A percentile compares a stretch with the other conserved stretches of the same genome.
These are phyloP conservation scores for Castor canadensis DNA, from an alignment of 2,113 vertebrate genomes.

Conservation along the genomic window DNA sequence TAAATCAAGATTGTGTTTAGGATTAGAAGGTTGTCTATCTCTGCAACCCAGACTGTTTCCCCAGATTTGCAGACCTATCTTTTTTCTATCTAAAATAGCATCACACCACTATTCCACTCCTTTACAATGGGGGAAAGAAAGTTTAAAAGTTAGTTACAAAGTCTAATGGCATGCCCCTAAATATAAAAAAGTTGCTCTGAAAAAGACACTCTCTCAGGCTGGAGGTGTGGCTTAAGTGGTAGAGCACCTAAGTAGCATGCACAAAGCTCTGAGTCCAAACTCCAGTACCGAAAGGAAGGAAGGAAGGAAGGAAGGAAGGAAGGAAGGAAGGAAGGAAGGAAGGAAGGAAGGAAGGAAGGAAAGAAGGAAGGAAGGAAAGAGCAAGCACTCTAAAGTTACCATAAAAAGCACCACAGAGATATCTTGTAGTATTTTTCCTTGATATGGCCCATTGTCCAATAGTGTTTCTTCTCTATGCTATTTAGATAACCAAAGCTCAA, in stretches of 20 bases:
- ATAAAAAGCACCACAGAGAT: background rate
- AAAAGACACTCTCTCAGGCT: too few species aligned
- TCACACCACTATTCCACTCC: accelerated
- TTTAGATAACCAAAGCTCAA: conserved; percentile 5
- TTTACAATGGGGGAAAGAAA: background rate
- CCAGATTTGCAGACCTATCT: background rate
- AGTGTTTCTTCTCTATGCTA: background rate
- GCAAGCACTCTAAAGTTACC: background rate
- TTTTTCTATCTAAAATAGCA: background rate
- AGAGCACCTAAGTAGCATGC: too few species aligned
- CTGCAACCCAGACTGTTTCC: background rate
- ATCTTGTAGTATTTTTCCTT: background rate
- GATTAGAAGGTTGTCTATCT: background rate
- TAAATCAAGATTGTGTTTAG: background rate
- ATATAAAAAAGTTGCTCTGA: background rate
- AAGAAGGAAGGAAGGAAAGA: too few species aligned
- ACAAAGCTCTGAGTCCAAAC: too few species aligned
- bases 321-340: too few species aligned
- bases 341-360: too few species aligned
- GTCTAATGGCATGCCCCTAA: background rate
- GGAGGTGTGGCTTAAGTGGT: too few species aligned
- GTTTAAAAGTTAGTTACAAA: background rate
- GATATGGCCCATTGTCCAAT: background rate
- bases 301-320: background rate
- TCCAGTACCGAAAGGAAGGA: background rate